phyloP scores from a whole-genome alignment of 2,797 vertebrate genomes.

The Eleutherodactylus coqui region DNA sequence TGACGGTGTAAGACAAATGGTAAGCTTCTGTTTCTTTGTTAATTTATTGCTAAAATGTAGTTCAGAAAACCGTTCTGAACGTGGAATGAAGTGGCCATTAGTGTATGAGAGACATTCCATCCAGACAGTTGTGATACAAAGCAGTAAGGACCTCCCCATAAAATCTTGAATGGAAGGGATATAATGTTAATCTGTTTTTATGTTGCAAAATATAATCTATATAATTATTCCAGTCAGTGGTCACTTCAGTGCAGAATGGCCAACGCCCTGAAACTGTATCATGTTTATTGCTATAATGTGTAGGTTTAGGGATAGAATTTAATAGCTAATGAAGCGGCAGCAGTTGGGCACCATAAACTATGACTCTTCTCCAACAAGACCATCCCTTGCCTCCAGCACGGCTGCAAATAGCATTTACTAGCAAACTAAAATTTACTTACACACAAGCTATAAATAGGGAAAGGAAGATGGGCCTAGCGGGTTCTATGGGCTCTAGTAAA shows the following conservation, averaged over 20 bases:
- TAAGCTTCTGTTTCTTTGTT: no score
- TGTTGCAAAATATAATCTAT: neutral
- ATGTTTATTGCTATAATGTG: conserved; percentile 3
- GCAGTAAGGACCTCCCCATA: neutral
- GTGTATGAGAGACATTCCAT: no score
- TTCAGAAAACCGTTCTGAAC: no score
- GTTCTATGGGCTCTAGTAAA: neutral
- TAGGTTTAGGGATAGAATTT: neutral
- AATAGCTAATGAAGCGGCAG: neutral
- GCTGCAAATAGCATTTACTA: neutral
- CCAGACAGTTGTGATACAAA: neutral
- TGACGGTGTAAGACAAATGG: no score
- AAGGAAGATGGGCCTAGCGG: neutral
- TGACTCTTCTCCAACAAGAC: neutral
- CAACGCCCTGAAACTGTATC: neutral
- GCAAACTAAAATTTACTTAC: neutral
- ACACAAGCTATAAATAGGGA: neutral
- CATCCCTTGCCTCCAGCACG: conserved; percentile 4
- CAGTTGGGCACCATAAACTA: neutral
- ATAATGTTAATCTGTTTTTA: neutral
- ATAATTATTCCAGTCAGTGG: neutral
- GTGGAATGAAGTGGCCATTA: no score
- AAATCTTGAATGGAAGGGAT: neutral
- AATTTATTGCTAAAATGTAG: no score
- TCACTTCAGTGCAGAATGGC: neutral